These are phyloP conservation scores for Euplexia lucipara DNA, from an alignment of 2,888 invertebrate genomes.

Conservation along the genomic window DNA sequence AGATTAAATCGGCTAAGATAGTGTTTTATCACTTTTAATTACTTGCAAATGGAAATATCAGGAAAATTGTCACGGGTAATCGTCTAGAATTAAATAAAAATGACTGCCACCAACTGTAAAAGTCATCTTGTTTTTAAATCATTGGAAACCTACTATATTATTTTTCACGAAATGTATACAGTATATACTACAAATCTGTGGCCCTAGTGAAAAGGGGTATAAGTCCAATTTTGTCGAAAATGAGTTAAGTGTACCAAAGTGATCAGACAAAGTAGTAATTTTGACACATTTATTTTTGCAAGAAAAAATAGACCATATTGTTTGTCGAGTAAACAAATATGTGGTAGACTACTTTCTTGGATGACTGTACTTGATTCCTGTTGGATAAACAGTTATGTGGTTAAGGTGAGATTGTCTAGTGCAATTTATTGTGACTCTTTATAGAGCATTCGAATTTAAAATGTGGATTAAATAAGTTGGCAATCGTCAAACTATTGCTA, in stretches of 20 bases:
- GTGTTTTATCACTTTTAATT: not conserved
- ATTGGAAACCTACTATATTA: no score
- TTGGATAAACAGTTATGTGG: slow-evolving; percentile 13
- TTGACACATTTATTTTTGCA: slow-evolving; percentile 6
- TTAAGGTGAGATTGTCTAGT: slow-evolving; percentile 42
- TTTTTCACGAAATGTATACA: no score
- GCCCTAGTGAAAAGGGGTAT: no score
- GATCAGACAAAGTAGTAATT: no score
- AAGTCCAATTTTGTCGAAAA: no score
- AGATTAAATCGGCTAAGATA: not conserved
- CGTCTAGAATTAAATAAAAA: not conserved
- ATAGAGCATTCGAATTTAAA: slow-evolving; percentile 11
- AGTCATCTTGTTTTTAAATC: no score
- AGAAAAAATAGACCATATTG: slow-evolving; percentile 1
- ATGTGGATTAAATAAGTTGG: slow-evolving; percentile 13
- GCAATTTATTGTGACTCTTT: slow-evolving; percentile 24
- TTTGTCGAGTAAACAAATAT: slow-evolving; percentile 6
- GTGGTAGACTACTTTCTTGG: slow-evolving; percentile 1
- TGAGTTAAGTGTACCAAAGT: no score
- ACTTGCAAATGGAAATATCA: not conserved
- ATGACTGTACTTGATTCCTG: not conserved
- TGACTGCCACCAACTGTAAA: no score
- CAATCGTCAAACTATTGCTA: slow-evolving; percentile 6
- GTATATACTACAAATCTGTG: no score
- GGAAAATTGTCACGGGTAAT: not conserved